Conservation (phyloP, 1,140 invertebrate species). For the Yoshiicerus persimilis region DNA sequence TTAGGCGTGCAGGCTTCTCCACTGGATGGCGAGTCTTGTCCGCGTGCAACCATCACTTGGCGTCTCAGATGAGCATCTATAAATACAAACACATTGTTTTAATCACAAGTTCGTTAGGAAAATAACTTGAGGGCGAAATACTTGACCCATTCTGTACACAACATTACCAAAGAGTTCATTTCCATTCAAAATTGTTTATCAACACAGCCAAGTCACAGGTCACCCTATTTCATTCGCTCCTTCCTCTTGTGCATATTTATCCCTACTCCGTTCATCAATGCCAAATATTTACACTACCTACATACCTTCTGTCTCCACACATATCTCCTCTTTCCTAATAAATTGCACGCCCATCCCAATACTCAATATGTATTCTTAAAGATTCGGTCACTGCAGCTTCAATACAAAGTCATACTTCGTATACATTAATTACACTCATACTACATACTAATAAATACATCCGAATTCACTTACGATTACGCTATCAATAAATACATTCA, state of each 20-base stretch:
- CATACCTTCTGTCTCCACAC: neutral
- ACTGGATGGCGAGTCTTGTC: constrained; percentile 43
- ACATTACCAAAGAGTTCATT: neutral
- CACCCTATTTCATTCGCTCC: neutral
- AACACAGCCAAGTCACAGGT: neutral
- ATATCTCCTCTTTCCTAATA: neutral
- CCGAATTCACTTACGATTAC: neutral
- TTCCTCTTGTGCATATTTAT: neutral
- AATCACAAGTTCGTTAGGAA: neutral
- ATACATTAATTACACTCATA: neutral
- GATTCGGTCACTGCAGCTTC: neutral
- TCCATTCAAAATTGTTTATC: neutral
- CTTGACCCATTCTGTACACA: neutral
- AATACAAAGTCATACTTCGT: neutral
- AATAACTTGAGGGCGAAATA: neutral
- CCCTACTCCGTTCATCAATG: neutral
- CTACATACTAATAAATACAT: neutral
- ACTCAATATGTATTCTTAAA: neutral
- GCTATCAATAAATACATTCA: neutral
- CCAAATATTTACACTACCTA: neutral
- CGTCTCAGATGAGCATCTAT: constrained; percentile 46
- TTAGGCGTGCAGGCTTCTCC: constrained; percentile 23
- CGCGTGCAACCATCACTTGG: constrained; percentile 46
- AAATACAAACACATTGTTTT: constrained; percentile 32
- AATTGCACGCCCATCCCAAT: neutral